Percentiles rank a stretch among this genome's conserved stretches.
phyloP scores from a whole-genome alignment of 1,140 invertebrate species.

The Lordiphosa collinella region DNA sequence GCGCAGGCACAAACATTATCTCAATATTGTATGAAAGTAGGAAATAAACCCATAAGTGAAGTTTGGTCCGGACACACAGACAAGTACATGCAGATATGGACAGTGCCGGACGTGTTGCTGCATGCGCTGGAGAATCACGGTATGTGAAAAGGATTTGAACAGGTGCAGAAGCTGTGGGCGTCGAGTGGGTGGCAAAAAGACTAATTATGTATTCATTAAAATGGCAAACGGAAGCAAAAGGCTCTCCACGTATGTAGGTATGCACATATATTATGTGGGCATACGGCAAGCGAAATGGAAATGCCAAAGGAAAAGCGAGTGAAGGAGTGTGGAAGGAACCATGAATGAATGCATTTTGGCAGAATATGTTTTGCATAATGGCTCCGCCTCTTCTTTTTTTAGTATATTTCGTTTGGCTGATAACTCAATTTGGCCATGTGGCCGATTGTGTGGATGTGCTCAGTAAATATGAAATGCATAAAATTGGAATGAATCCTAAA shows the following conservation, averaged over 20 bases:
- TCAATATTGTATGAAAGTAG: constrained; percentile 62
- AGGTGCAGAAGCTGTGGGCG: constrained; percentile 29
- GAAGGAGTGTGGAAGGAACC: constrained; percentile 15
- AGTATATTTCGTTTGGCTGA: constrained; percentile 31
- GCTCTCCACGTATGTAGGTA: constrained; percentile 6
- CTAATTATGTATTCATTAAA: constrained; percentile 77
- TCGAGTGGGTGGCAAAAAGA: constrained; percentile 51
- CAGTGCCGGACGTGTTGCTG: constrained; percentile 34
- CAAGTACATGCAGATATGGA: constrained; percentile 3
- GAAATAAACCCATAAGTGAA: constrained; percentile 59
- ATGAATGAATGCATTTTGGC: constrained; percentile 30
- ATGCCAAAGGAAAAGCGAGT: constrained; percentile 4
- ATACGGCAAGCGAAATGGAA: constrained; percentile 9
- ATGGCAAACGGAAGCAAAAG: constrained; percentile 59
- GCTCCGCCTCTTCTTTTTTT: constrained; percentile 1
- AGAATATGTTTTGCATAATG: constrained; percentile 41
- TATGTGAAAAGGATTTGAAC: constrained; percentile 41
- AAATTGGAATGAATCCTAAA: constrained; percentile 32
- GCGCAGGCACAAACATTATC: constrained; percentile 53
- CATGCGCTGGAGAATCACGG: constrained; percentile 40
- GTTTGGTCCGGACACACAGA: constrained; percentile 31
- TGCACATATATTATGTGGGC: constrained; percentile 1
- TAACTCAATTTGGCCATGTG: constrained; percentile 29
- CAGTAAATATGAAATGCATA: constrained; percentile 14
- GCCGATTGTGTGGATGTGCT: constrained; percentile 1